phyloP scores from a whole-genome alignment of 2,888 invertebrate genomes.

The Agriopis leucophaearia region DNA sequence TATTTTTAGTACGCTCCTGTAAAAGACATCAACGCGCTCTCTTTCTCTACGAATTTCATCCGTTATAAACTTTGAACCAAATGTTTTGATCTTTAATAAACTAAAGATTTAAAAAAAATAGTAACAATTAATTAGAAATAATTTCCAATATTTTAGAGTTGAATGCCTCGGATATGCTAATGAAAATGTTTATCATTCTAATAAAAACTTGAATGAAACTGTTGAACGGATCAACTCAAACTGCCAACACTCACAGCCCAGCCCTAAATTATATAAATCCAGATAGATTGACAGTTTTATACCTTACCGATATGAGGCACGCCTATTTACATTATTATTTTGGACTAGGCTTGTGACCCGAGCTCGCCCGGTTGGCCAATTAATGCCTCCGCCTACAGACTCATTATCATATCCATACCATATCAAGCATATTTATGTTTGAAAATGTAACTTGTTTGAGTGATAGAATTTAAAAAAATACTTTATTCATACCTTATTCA shows the following conservation, averaged over 20 bases:
- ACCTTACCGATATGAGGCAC: constrained; percentile 36
- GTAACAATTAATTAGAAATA: constrained; percentile 10
- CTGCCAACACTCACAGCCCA: constrained; percentile 20
- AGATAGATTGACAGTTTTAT: constrained; percentile 49
- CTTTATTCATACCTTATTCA: not conserved
- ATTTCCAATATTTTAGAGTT: constrained; percentile 9
- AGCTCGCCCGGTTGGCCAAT: constrained; percentile 44
- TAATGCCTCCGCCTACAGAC: constrained; percentile 41
- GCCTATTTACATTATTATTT: constrained; percentile 47
- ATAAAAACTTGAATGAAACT: constrained; percentile 32
- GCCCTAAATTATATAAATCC: constrained; percentile 41
- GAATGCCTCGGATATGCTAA: constrained; percentile 6
- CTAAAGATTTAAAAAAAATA: not conserved
- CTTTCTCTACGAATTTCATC: not conserved
- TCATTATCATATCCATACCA: constrained; percentile 37
- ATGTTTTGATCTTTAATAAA: not conserved
- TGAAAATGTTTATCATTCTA: constrained; percentile 14
- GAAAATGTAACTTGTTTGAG: constrained; percentile 9
- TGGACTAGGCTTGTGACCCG: constrained; percentile 45
- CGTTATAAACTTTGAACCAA: too few relatives aligned
- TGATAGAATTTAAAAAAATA: not conserved
- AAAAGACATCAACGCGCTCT: constrained; percentile 42
- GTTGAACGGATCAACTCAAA: constrained; percentile 24
- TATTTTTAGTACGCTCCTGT: constrained; percentile 16
- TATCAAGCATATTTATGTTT: constrained; percentile 13